Conservation (phyloP, 2,888 invertebrate genomes). For the Habroteleia sp. region DNA sequence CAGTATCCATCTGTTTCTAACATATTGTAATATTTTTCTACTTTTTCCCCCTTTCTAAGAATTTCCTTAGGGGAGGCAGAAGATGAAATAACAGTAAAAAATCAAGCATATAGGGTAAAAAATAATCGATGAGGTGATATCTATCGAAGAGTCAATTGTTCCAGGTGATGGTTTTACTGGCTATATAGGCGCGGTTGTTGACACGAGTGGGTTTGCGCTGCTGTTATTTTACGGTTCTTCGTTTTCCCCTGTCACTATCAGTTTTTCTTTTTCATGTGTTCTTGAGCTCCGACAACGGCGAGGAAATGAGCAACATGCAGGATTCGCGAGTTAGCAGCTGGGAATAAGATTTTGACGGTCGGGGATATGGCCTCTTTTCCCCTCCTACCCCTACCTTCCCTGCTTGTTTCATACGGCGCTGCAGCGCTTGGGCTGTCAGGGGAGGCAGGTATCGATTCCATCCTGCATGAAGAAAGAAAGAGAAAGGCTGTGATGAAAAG, state of each 20-base stretch:
- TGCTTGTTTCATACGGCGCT: not conserved
- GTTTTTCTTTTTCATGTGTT: not conserved
- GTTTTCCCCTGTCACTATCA: too few species aligned
- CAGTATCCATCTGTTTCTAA: too few species aligned
- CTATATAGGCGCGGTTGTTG: conserved; percentile 50
- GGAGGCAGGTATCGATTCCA: conserved; percentile 78
- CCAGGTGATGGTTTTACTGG: conserved; percentile 29
- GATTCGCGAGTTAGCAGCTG: conserved; percentile 33
- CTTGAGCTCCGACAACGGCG: conserved; percentile 10
- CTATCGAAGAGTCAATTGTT: conserved; percentile 18
- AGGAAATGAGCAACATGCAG: conserved; percentile 23
- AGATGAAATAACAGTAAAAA: not conserved
- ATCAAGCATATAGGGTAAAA: too few species aligned
- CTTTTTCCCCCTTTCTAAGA: too few species aligned
- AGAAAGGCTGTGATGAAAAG: conserved; percentile 38
- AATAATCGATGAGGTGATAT: conserved; percentile 37
- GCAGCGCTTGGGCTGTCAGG: conserved; percentile 71
- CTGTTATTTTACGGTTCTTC: conserved; percentile 10
- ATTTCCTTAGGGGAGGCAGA: too few species aligned
- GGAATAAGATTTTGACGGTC: conserved; percentile 49
- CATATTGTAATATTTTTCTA: too few species aligned
- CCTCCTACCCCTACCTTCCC: not conserved
- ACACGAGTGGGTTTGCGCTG: conserved; percentile 29
- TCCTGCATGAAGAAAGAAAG: conserved; percentile 68
- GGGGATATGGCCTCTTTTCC: conserved; percentile 29